Conservation (phyloP, 2,113 vertebrate genomes). For the Synchiropus splendidus region DNA sequence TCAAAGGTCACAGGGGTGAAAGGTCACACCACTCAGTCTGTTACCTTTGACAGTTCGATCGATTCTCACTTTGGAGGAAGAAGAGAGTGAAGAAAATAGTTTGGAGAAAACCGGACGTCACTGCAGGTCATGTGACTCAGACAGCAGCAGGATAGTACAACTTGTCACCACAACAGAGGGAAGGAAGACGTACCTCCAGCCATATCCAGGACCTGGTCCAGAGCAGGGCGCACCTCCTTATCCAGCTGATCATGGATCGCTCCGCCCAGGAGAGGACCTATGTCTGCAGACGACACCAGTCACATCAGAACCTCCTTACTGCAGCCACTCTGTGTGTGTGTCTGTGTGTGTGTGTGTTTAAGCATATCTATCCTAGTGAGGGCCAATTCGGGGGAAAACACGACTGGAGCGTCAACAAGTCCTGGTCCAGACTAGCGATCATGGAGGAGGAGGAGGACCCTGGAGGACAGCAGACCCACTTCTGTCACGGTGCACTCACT, state of each 20-base stretch:
- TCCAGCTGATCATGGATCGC: constrained; percentile 72
- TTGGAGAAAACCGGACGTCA: background rate
- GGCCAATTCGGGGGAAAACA: background rate
- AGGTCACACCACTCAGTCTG: constrained; percentile 20
- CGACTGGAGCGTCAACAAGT: constrained; percentile 1
- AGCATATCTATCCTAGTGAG: too few species aligned
- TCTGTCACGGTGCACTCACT: constrained; percentile 72
- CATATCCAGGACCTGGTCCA: constrained; percentile 73
- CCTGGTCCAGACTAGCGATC: too few species aligned
- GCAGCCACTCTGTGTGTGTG: background rate
- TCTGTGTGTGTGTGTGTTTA: background rate
- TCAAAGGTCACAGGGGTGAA: constrained; percentile 28
- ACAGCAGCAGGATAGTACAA: too few species aligned
- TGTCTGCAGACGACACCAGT: constrained; percentile 60
- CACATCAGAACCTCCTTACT: constrained; percentile 3
- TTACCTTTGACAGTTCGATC: constrained; percentile 79
- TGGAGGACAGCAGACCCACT: constrained; percentile 20
- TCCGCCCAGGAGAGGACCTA: constrained; percentile 74
- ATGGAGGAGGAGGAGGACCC: background rate
- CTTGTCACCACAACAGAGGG: background rate
- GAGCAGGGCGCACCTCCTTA: constrained; percentile 73
- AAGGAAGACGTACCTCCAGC: constrained; percentile 70
- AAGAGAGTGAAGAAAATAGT: constrained; percentile 21
- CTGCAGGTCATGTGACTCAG: too few species aligned
- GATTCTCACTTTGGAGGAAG: constrained; percentile 71